These are phyloP conservation scores for Hirtodrosophila confusa DNA, from an alignment of 2,888 invertebrate species.

Conservation along the genomic window DNA sequence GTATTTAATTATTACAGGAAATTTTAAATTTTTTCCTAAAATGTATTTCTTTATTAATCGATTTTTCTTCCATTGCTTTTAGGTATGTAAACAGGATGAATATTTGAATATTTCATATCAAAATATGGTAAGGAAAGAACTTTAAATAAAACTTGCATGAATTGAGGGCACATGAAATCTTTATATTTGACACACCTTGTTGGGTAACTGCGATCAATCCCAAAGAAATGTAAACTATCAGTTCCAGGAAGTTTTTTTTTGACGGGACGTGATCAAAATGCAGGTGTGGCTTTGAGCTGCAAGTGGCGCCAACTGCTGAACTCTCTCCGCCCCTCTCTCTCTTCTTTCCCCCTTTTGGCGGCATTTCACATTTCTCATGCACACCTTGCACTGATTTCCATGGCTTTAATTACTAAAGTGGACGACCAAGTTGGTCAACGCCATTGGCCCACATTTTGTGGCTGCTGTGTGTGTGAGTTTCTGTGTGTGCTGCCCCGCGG, in stretches of 20 bases:
- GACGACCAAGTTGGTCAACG: conserved; percentile 56
- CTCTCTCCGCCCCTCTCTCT: conserved; percentile 13
- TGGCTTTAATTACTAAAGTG: conserved; percentile 66
- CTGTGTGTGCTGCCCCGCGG: conserved; percentile 25
- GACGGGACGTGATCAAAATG: conserved; percentile 13
- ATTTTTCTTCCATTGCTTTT: conserved; percentile 26
- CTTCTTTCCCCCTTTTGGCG: conserved; percentile 1
- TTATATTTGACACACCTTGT: conserved; percentile 36
- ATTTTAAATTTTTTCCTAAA: neutral
- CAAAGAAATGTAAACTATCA: conserved; percentile 13
- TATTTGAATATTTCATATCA: neutral
- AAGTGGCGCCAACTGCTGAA: conserved; percentile 50
- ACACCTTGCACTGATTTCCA: conserved; percentile 67
- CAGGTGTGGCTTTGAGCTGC: conserved; percentile 31
- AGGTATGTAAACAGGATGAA: conserved; percentile 39
- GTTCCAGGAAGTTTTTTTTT: conserved; percentile 42
- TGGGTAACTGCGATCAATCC: conserved; percentile 10
- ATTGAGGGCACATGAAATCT: conserved; percentile 18
- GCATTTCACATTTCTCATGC: conserved; percentile 34
- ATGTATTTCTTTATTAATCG: neutral
- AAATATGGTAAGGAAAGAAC: conserved; percentile 10
- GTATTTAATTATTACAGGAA: too few species aligned
- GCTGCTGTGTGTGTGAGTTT: conserved; percentile 16
- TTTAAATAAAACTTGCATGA: too few species aligned
- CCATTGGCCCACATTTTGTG: conserved; percentile 62